These are phyloP conservation scores for Stercorarius parasiticus DNA, from an alignment of 2,113 vertebrate genomes.

Conservation along the genomic window DNA sequence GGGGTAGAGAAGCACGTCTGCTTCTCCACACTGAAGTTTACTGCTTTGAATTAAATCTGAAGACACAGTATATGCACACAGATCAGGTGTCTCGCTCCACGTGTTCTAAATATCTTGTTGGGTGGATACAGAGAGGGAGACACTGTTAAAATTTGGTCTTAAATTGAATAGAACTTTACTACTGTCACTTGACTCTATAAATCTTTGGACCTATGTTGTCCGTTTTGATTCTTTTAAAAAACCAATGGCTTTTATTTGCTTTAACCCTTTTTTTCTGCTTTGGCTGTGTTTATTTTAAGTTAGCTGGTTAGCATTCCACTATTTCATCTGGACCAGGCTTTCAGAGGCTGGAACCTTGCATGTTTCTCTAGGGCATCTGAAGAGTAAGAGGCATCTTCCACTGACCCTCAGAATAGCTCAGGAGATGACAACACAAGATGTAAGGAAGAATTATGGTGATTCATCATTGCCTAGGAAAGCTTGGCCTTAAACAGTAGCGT, in stretches of 20 bases:
- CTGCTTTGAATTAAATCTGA: neutral
- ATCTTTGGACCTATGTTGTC: neutral
- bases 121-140: neutral
- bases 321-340: neutral
- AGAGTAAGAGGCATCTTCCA: neutral
- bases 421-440: neutral
- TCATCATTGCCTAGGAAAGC: neutral
- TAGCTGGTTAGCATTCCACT: neutral
- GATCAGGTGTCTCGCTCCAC: neutral
- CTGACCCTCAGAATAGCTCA: neutral
- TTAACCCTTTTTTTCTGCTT: neutral
- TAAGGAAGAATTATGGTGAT: neutral
- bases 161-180: neutral
- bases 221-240: neutral
- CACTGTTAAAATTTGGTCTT: neutral
- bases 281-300: neutral
- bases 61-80: neutral
- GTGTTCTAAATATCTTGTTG: neutral
- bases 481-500: neutral
- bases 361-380: neutral
- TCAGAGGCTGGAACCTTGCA: neutral
- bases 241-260: accelerated
- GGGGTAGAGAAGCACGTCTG: neutral
- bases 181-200: neutral
- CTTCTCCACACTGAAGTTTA: neutral